Evolutionary conservation across 2,888 invertebrate genomes (phyloP).

Genomic region (Drosophila silvestris): DNA sequence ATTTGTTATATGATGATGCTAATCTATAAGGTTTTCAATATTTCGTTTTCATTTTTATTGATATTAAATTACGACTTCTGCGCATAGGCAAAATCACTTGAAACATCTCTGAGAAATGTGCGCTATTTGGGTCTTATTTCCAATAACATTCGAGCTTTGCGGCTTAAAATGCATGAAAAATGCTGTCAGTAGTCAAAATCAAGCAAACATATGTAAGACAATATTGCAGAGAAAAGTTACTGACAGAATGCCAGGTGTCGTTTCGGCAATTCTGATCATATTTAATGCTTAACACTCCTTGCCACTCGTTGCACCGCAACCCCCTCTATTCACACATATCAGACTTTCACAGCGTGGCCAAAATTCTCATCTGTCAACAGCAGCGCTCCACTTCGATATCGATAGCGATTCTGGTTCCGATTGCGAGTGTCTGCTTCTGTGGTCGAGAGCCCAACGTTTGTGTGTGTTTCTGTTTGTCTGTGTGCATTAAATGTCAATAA

Average conservation of each 20-base stretch:
- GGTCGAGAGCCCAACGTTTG: background rate
- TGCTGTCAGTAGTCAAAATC: conserved; percentile 14
- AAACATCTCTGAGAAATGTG: background rate
- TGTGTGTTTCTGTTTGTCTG: background rate
- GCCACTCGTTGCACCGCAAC: background rate
- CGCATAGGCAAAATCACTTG: background rate
- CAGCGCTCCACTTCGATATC: conserved; percentile 22
- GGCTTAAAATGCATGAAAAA: conserved; percentile 8
- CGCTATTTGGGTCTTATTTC: conserved; percentile 2
- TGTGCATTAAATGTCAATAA: conserved; percentile 78
- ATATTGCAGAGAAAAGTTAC: conserved; percentile 8
- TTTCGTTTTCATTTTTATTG: background rate
- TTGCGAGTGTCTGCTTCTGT: background rate
- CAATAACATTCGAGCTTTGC: background rate
- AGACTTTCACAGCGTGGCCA: conserved; percentile 22
- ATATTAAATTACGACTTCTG: background rate
- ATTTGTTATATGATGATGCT: background rate
- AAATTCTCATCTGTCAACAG: conserved; percentile 56
- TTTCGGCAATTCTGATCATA: conserved; percentile 48
- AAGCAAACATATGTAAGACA: conserved; percentile 13
- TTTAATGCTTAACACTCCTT: conserved; percentile 51
- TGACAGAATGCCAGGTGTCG: conserved; percentile 37
- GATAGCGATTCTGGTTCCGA: conserved; percentile 22
- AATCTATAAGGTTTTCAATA: background rate
- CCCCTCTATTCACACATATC: background rate